Percentiles rank a stretch among this genome's conserved stretches.
Evolutionary conservation across 1,140 invertebrate genomes (phyloP).

Genomic region (Lithobius niger): DNA sequence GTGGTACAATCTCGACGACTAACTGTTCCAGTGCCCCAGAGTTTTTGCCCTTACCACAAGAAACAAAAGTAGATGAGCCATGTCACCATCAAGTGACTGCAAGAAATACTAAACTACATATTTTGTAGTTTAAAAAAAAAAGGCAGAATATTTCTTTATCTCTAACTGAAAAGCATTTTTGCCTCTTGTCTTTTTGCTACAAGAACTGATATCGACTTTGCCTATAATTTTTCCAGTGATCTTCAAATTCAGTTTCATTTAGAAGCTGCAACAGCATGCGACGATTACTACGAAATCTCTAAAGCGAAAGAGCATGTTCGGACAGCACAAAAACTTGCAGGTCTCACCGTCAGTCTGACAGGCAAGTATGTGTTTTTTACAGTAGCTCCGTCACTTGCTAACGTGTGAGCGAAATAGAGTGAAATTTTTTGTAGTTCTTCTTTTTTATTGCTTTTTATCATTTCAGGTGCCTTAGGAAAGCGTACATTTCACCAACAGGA

Average conservation of each 20-base stretch:
- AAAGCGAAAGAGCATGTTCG: constrained; percentile 51
- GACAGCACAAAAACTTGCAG: constrained; percentile 42
- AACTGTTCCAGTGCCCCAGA: too few species aligned
- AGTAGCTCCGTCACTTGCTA: constrained; percentile 10
- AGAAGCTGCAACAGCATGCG: constrained; percentile 58
- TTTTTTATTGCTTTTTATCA: constrained; percentile 16
- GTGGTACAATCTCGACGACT: too few species aligned
- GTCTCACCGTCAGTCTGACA: constrained; percentile 49
- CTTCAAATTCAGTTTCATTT: constrained; percentile 45
- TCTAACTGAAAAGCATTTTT: too few species aligned
- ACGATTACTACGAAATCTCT: constrained; percentile 55
- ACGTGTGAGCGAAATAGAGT: constrained; percentile 8
- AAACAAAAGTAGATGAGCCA: too few species aligned
- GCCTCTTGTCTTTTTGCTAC: too few species aligned
- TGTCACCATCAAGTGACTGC: neutral
- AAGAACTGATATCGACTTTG: too few species aligned
- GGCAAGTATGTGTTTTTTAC: constrained; percentile 1
- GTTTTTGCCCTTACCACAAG: too few species aligned
- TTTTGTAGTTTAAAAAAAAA: neutral
- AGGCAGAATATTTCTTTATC: neutral
- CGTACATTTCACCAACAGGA: constrained; percentile 76
- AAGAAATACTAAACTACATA: neutral
- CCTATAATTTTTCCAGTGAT: constrained; percentile 14
- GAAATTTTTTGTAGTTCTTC: neutral
- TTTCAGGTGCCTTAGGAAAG: constrained; percentile 59